A percentile compares a stretch with the other conserved stretches of the same genome.
Conservation (phyloP, 2,113 vertebrate genomes). For the Probosciger aterrimus region DNA sequence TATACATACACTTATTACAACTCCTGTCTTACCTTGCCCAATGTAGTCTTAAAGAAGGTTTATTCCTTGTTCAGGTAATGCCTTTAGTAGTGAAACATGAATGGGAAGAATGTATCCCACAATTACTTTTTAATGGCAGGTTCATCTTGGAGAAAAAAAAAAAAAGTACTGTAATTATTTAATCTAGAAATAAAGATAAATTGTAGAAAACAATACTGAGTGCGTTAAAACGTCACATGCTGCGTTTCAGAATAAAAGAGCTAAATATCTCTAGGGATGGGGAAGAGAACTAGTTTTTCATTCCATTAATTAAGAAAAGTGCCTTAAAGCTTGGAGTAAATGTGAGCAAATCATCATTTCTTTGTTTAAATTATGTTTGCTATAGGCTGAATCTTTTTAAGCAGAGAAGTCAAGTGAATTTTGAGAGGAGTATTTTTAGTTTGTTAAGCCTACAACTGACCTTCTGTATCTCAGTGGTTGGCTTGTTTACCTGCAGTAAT, state of each 20-base stretch:
- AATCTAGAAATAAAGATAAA: slow-evolving; percentile 36
- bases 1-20: not conserved
- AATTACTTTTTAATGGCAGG: not conserved
- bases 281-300: not conserved
- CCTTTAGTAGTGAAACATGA: not conserved
- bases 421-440: not conserved
- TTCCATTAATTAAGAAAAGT: not conserved
- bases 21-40: not conserved
- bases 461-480: not conserved
- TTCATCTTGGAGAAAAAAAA: not conserved
- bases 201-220: not conserved
- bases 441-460: not conserved
- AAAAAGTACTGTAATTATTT: not conserved
- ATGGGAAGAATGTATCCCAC: not conserved
- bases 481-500: slow-evolving; percentile 1
- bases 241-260: not conserved
- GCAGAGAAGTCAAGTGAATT: not conserved
- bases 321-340: not conserved
- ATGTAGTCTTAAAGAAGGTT: not conserved
- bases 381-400: not conserved
- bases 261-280: not conserved
- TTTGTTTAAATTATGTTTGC: not conserved
- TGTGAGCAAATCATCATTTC: not conserved
- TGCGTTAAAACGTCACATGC: not conserved
- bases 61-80: not conserved